Evolutionary conservation across 92 coral and sea anemone genomes (phyloP), one percentile per base, ranked within the genome.

Genomic region (Anthopleura xanthogrammica): DNA sequence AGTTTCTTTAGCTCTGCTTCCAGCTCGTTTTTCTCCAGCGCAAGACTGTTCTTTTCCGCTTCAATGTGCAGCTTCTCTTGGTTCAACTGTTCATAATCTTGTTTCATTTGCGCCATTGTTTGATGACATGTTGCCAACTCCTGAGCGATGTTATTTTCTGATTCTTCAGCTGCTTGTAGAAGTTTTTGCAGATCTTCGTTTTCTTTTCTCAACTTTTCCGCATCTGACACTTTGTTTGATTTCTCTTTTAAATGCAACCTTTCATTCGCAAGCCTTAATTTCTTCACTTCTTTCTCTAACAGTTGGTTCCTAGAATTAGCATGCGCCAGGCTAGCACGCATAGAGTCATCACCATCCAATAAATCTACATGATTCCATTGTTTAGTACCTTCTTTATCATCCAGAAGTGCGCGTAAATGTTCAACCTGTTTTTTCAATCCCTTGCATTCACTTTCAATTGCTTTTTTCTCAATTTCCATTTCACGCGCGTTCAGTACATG

Each of bases 101-200:
- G 86, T 71, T 91, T 90, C 84, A 89, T 58, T 60, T 91, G 88
- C n/a, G 86, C 87, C 77, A 89, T 72, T 40, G 87, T 84, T 64
- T 86, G 80, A 29, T 93, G 90, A 16, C 84, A 85, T 10, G 90
- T 86, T 22, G 87, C 85, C 75, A 91, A 71, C 80, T 93, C 95
- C 29, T 86, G 87, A 14, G 93, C 92, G 58, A 93, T 92, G 76
- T 82, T 87, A 73, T 91, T 95, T 79, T 93, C 97, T 0, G 97
- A 93, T 72, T 89, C 91, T 75, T 93, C 97, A 0, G 97, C 94
- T 85, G 92, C 81, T 77, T 93, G 95, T 13, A 93, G 91, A 79
- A 91, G 86, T 78, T 93, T 93, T 41, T 93, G 89, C 52, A 93
- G 80, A 62, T 91, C 90, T 36, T 78, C 80, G 72, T 93, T 89